A percentile compares a stretch with the other conserved stretches of the same genome.
phyloP scores from a whole-genome alignment of 2,888 invertebrate genomes.

The Neocrepidodera transversa region DNA sequence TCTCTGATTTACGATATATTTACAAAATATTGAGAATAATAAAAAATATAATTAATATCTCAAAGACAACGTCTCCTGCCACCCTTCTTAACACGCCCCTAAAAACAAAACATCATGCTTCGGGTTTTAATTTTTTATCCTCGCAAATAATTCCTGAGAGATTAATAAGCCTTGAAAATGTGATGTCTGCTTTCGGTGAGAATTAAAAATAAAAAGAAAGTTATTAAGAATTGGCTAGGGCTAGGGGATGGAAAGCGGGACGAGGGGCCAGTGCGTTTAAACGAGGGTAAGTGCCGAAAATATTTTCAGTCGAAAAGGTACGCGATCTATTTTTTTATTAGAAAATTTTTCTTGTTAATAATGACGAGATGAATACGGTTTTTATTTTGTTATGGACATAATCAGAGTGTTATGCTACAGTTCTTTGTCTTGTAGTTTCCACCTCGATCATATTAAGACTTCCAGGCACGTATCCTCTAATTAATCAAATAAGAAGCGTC shows the following conservation, averaged over 20 bases:
- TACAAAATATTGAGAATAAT: too few species aligned
- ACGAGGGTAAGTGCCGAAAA: constrained; percentile 9
- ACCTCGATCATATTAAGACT: constrained; percentile 20
- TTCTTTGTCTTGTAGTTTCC: constrained; percentile 2
- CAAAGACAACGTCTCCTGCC: not conserved
- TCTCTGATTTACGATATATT: too few species aligned
- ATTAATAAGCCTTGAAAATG: constrained; percentile 60
- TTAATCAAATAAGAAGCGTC: constrained; percentile 38
- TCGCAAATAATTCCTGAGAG: constrained; percentile 58
- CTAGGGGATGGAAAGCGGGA: too few species aligned
- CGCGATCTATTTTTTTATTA: constrained; percentile 43
- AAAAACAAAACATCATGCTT: constrained; percentile 57
- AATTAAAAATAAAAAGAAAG: constrained; percentile 57
- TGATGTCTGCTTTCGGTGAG: constrained; percentile 55
- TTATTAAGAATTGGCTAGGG: constrained; percentile 46
- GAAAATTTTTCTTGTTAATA: constrained; percentile 24
- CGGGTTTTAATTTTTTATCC: constrained; percentile 60
- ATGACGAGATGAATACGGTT: not conserved
- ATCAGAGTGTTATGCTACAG: too few species aligned
- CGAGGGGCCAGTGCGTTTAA: not conserved
- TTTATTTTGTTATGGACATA: too few species aligned
- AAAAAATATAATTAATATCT: too few species aligned
- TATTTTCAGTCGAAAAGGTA: constrained; percentile 40
- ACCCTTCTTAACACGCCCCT: constrained; percentile 35
- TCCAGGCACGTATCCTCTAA: constrained; percentile 31